These are phyloP conservation scores for Telmatochromis bifrenatus DNA, from an alignment of 2,113 vertebrate species.

Conservation along the genomic window DNA sequence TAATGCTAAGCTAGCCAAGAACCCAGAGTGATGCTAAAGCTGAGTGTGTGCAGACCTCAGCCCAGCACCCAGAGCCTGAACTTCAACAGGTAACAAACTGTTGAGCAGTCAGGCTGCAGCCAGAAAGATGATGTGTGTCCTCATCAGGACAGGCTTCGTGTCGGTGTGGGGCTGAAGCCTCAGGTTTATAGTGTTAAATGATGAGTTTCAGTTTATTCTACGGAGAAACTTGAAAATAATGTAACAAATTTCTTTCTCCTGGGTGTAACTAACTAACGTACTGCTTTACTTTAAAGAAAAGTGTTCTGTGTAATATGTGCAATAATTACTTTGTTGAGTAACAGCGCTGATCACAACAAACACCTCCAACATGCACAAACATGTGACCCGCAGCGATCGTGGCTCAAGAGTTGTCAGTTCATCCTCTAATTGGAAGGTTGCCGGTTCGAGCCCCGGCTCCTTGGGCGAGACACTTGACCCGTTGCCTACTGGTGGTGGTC, in stretches of 20 bases:
- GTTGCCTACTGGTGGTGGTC: background rate
- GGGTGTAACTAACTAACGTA: background rate
- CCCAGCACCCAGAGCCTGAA: background rate
- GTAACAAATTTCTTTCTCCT: background rate
- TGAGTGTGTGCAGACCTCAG: background rate
- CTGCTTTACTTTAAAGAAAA: background rate
- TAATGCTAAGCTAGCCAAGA: background rate
- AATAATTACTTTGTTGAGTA: background rate
- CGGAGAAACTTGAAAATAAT: background rate
- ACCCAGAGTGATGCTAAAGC: background rate
- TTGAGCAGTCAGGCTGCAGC: background rate
- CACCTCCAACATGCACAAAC: background rate
- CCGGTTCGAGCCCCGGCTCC: background rate
- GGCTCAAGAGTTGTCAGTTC: background rate
- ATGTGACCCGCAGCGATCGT: background rate
- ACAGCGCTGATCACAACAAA: background rate
- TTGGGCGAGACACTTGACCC: rapidly evolving
- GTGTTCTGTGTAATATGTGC: background rate
- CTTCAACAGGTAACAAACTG: background rate
- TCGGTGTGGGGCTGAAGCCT: background rate
- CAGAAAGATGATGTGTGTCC: background rate
- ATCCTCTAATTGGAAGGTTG: rapidly evolving
- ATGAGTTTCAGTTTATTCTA: background rate
- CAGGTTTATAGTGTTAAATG: background rate
- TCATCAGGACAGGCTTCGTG: background rate